Conservation (phyloP, 2,113 vertebrate species). For the Nycticorax nycticorax region DNA sequence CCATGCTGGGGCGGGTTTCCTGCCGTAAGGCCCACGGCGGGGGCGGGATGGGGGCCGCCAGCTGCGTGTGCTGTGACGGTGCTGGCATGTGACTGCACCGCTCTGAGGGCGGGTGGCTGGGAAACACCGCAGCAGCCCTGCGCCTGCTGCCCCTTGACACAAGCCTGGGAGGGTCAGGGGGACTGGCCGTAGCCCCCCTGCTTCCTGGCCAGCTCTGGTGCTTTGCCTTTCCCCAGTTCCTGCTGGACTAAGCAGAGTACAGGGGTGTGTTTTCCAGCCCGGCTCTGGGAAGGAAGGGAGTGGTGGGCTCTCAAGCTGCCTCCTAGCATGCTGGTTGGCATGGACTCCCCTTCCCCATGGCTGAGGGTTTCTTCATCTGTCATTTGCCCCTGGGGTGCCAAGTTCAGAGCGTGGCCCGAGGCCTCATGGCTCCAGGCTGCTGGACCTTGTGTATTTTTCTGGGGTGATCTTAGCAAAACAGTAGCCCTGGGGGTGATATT, state of each 20-base stretch:
- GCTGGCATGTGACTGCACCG: background rate
- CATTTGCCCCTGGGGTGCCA: rapidly evolving
- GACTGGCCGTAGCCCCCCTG: rapidly evolving
- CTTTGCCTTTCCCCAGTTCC: background rate
- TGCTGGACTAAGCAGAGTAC: background rate
- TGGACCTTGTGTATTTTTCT: rapidly evolving
- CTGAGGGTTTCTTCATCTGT: background rate
- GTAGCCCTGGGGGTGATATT: background rate
- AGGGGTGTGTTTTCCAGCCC: background rate
- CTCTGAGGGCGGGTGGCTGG: background rate
- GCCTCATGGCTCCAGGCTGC: background rate
- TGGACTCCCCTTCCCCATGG: background rate
- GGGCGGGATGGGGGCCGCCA: background rate
- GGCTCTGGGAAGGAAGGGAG: background rate
- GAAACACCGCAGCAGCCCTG: background rate
- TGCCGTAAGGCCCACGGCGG: rapidly evolving
- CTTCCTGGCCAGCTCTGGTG: background rate
- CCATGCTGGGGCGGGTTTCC: background rate
- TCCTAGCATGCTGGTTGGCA: rapidly evolving
- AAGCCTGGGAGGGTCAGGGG: rapidly evolving
- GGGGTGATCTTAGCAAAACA: background rate
- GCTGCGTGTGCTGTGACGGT: background rate
- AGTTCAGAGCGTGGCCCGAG: background rate
- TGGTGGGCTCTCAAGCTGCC: background rate
- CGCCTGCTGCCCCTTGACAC: background rate